Percentiles rank a stretch among this genome's conserved stretches.
Conservation (phyloP, 2,113 vertebrate species). For the Leucosticte australis region DNA sequence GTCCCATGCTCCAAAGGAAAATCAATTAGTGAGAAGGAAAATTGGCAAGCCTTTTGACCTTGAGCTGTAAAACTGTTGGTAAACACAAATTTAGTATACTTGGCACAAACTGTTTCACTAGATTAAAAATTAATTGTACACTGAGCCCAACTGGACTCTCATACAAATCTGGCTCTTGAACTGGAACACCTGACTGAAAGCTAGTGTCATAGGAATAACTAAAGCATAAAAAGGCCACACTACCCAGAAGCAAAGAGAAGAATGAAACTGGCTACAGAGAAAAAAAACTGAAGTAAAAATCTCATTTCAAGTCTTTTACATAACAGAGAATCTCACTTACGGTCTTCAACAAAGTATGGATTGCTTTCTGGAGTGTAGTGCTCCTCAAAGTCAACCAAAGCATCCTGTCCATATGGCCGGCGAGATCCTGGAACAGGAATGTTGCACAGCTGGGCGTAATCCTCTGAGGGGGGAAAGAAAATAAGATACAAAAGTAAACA, state of each 20-base stretch:
- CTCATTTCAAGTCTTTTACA: not conserved
- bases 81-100: not conserved
- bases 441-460: slow-evolving; percentile 92
- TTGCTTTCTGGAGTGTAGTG: slow-evolving; percentile 74
- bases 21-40: slow-evolving; percentile 35
- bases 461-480: slow-evolving; percentile 72
- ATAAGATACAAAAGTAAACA: slow-evolving; percentile 38
- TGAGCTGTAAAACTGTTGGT: slow-evolving; percentile 38
- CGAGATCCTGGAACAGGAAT: slow-evolving; percentile 75
- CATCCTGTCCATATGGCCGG: slow-evolving; percentile 86
- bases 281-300: not conserved
- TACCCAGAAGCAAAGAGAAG: not conserved
- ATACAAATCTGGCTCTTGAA: slow-evolving; percentile 11
- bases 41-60: not conserved
- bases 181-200: slow-evolving; percentile 31
- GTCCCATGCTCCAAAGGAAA: not conserved
- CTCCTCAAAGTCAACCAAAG: slow-evolving; percentile 79
- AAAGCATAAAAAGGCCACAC: not conserved
- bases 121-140: not conserved
- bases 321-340: slow-evolving; percentile 75
- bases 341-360: slow-evolving; percentile 82
- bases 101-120: not conserved
- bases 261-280: not conserved
- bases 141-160: not conserved
- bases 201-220: slow-evolving; percentile 2